These are phyloP conservation scores for Diplosoma virens DNA, from an alignment of 23 tunicate species.

Conservation along the genomic window DNA sequence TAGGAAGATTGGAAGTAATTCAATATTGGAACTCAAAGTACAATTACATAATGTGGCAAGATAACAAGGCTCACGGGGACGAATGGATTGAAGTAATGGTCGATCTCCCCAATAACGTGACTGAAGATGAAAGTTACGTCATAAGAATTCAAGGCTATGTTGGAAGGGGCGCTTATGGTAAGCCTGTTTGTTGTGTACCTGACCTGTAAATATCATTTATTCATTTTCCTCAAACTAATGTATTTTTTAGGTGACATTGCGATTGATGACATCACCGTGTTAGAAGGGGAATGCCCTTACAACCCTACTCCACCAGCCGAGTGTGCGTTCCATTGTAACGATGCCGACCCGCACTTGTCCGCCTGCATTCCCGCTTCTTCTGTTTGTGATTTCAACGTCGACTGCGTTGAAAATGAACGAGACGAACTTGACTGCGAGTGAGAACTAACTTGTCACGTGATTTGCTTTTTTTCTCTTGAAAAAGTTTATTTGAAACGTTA, in stretches of 20 bases:
- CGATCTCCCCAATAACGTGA: slow-evolving; percentile 85
- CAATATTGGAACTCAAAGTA: slow-evolving; percentile 81
- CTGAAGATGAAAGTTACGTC: slow-evolving; percentile 64
- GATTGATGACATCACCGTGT: slow-evolving; percentile 60
- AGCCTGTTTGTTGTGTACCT: background rate
- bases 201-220: background rate
- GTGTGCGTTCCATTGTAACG: slow-evolving; percentile 70
- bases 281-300: slow-evolving; percentile 71
- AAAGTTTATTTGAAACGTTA: too few species aligned
- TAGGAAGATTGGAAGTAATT: slow-evolving; percentile 65
- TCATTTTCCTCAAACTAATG: background rate
- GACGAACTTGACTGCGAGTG: slow-evolving; percentile 85
- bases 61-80: slow-evolving; percentile 63
- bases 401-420: slow-evolving; percentile 44
- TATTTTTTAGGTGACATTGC: slow-evolving; percentile 75
- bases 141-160: slow-evolving; percentile 59
- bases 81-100: slow-evolving; percentile 93
- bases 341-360: slow-evolving; percentile 25
- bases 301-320: slow-evolving; percentile 60
- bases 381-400: slow-evolving; percentile 74
- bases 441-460: too few species aligned
- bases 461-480: too few species aligned
- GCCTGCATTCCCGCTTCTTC: slow-evolving; percentile 43
- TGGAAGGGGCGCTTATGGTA: slow-evolving; percentile 80
- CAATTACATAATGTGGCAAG: slow-evolving; percentile 72